Evolutionary conservation across 2,888 invertebrate species (phyloP).

Genomic region (Pachydiplax longipennis): DNA sequence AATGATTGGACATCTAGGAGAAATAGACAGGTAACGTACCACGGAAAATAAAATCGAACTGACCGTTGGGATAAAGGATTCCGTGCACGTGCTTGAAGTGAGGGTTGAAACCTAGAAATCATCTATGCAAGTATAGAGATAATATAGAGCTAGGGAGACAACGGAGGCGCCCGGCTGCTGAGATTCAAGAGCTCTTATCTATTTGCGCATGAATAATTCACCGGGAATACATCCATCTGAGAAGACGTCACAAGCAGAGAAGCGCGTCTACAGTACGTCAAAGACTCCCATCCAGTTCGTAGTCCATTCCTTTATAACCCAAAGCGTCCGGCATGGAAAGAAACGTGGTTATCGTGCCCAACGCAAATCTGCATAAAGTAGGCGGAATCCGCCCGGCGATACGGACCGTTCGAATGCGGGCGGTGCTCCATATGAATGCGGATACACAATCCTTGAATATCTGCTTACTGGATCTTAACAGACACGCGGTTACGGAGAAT

Average conservation of each 20-base stretch:
- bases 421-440: too few relatives aligned
- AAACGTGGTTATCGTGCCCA: not conserved
- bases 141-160: too few relatives aligned
- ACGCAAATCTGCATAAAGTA: not conserved
- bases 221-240: not conserved
- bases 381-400: not conserved
- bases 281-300: not conserved
- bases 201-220: not conserved
- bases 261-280: not conserved
- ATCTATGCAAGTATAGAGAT: not conserved
- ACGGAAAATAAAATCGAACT: too few relatives aligned
- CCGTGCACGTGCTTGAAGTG: not conserved
- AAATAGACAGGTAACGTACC: too few relatives aligned
- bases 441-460: too few relatives aligned
- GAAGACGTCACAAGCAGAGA: not conserved
- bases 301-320: not conserved
- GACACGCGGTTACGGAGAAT: too few relatives aligned
- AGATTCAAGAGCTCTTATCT: not conserved
- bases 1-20: too few relatives aligned
- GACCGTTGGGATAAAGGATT: too few relatives aligned
- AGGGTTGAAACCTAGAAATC: not conserved
- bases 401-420: too few relatives aligned
- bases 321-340: not conserved
- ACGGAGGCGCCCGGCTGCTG: not conserved
- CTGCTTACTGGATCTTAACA: too few relatives aligned